Evolutionary conservation across 2,113 vertebrate genomes (phyloP).

Genomic region (Pollimyrus isidori): DNA sequence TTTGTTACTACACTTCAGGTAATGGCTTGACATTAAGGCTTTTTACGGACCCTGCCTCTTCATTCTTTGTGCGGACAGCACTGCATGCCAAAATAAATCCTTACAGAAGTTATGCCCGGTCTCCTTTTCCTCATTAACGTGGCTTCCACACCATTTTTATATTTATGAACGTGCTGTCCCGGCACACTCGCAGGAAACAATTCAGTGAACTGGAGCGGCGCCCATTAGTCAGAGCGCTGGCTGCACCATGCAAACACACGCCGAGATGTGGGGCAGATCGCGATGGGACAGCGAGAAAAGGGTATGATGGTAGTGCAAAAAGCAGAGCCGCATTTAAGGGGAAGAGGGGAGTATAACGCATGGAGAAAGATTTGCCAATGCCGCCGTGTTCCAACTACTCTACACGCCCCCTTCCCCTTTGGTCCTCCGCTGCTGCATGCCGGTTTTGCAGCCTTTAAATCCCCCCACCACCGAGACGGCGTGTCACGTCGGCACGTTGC

Average conservation of each 20-base stretch:
- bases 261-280: neutral
- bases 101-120: neutral
- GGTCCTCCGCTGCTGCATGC: slow-evolving; percentile 12
- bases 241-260: neutral
- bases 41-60: neutral
- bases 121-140: neutral
- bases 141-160: neutral
- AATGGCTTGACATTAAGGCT: neutral
- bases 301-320: neutral
- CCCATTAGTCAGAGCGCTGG: neutral
- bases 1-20: neutral
- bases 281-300: neutral
- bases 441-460: slow-evolving; percentile 6
- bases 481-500: slow-evolving; percentile 29
- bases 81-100: neutral
- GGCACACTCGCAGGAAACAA: neutral
- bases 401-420: neutral
- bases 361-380: slow-evolving; percentile 25
- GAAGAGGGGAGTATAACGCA: neutral
- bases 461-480: slow-evolving; percentile 29
- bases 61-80: neutral
- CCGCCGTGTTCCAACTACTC: neutral
- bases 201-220: neutral
- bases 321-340: neutral
- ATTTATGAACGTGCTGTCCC: slow-evolving; percentile 4